Conservation (phyloP, 2,113 vertebrate species). For the Cathartes aura region DNA sequence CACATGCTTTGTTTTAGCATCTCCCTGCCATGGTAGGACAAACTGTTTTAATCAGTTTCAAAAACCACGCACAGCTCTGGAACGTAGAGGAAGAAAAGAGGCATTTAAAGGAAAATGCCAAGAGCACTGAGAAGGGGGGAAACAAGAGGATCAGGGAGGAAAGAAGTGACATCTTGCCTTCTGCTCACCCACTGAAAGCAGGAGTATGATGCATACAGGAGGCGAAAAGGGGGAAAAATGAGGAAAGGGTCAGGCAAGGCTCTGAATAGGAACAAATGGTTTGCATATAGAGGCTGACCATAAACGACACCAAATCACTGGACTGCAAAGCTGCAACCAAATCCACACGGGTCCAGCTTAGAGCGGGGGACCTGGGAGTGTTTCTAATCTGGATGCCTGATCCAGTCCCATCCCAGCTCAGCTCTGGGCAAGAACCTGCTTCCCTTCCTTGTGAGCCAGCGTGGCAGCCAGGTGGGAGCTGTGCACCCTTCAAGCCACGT, state of each 20-base stretch:
- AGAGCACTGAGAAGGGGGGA: not conserved
- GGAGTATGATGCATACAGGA: not conserved
- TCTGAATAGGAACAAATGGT: not conserved
- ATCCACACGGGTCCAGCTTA: not conserved
- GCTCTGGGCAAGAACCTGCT: not conserved
- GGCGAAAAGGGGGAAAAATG: not conserved
- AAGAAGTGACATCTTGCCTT: not conserved
- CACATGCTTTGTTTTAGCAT: conserved; percentile 34
- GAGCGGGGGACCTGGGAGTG: not conserved
- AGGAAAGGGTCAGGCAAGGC: not conserved
- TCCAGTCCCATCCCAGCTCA: not conserved
- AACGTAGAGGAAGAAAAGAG: not conserved
- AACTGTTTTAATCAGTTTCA: conserved; percentile 32
- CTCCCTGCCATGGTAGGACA: not conserved
- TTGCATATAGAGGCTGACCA: not conserved
- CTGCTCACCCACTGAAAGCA: not conserved
- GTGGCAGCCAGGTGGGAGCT: not conserved
- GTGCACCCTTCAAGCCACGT: not conserved
- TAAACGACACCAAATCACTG: not conserved
- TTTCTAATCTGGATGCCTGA: not conserved
- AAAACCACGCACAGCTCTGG: not conserved
- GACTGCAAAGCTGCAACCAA: not conserved
- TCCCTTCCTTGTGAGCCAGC: fast-evolving
- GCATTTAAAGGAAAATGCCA: not conserved
- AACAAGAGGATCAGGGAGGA: not conserved